Conservation (phyloP, 2,888 invertebrate species). For the Prionchulus punctatus region DNA sequence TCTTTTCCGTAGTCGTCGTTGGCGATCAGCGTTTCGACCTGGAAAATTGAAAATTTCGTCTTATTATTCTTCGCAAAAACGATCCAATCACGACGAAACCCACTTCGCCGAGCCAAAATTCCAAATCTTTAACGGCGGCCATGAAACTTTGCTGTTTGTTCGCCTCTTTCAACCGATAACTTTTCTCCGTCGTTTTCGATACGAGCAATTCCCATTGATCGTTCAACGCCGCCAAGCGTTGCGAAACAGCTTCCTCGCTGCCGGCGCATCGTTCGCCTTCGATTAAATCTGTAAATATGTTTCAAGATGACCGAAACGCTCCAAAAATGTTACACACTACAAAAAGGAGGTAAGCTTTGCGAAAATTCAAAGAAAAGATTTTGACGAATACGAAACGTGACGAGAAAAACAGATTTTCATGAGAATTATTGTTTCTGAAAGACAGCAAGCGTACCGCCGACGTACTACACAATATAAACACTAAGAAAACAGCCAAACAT, state of each 20-base stretch:
- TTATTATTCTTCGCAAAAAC: too few relatives aligned
- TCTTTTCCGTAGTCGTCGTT: constrained; percentile 96
- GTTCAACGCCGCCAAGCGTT: constrained; percentile 35
- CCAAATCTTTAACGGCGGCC: constrained; percentile 96
- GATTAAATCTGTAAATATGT: constrained; percentile 43
- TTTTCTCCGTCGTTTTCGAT: constrained; percentile 93
- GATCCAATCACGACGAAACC: too few relatives aligned
- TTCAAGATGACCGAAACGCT: not conserved
- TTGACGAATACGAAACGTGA: not conserved
- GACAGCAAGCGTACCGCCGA: too few relatives aligned
- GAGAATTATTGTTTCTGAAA: too few relatives aligned
- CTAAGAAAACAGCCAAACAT: too few relatives aligned
- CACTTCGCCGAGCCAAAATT: constrained; percentile 99
- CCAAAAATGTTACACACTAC: too few relatives aligned
- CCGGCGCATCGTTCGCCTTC: constrained; percentile 92
- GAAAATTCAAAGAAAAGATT: not conserved
- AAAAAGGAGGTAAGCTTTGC: too few relatives aligned
- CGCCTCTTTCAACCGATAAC: constrained; percentile 90
- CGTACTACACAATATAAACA: too few relatives aligned
- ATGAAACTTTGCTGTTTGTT: constrained; percentile 98
- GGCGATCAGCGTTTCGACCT: constrained; percentile 67
- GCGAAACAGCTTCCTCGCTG: constrained; percentile 86
- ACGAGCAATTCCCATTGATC: constrained; percentile 74
- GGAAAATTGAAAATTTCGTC: constrained; percentile 7
- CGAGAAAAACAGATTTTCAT: too few relatives aligned